These are phyloP conservation scores for Amiota minor DNA, from an alignment of 2,888 invertebrate genomes.

Conservation along the genomic window DNA sequence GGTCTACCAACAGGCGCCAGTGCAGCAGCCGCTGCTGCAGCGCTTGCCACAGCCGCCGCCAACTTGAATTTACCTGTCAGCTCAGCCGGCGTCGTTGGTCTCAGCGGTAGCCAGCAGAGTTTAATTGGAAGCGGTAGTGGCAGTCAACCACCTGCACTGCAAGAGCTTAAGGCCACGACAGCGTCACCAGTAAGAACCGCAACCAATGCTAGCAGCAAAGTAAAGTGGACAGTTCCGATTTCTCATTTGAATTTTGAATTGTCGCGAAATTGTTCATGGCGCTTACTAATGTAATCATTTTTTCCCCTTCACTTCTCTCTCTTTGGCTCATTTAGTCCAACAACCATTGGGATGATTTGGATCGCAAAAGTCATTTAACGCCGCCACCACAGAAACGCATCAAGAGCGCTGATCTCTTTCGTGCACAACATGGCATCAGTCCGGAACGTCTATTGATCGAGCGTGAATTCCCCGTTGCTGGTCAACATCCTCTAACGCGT, in stretches of 20 bases:
- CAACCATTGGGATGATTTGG: conserved; percentile 77
- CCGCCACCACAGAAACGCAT: conserved; percentile 82
- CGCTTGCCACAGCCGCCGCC: conserved; percentile 38
- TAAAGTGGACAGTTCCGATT: conserved; percentile 67
- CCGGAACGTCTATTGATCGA: conserved; percentile 73
- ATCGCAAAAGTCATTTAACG: conserved; percentile 75
- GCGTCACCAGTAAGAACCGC: conserved; percentile 74
- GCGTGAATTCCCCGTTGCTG: conserved; percentile 69
- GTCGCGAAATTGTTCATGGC: conserved; percentile 41
- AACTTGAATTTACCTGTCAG: conserved; percentile 45
- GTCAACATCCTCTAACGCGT: conserved; percentile 71
- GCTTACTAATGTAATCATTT: conserved; percentile 35
- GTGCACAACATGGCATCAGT: conserved; percentile 77
- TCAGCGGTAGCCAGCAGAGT: conserved; percentile 8
- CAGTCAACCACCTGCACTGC: conserved; percentile 66
- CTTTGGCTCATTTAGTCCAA: conserved; percentile 53
- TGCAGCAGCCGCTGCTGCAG: conserved; percentile 56
- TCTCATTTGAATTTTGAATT: conserved; percentile 47
- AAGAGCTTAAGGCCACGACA: conserved; percentile 72
- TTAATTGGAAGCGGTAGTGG: conserved; percentile 43
- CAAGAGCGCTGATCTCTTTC: conserved; percentile 81
- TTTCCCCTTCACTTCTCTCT: background rate
- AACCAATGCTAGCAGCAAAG: conserved; percentile 65
- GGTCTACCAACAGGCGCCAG: conserved; percentile 45
- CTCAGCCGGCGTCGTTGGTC: background rate